Conservation (phyloP, 2,888 invertebrate genomes). For the Hololepta plana region DNA sequence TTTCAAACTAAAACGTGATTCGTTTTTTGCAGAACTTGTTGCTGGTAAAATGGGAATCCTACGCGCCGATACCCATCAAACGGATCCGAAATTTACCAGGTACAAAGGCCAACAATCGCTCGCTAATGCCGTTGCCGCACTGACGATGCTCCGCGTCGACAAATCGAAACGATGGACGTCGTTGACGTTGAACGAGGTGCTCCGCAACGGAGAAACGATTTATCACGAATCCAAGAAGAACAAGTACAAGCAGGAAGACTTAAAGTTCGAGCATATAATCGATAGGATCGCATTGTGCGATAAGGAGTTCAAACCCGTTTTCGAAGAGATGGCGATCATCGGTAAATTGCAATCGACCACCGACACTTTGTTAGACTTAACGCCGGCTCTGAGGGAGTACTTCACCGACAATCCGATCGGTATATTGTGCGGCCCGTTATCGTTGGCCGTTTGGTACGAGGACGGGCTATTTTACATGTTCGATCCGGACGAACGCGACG, state of each 20-base stretch:
- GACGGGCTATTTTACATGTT: conserved; percentile 26
- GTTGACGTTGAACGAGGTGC: conserved; percentile 21
- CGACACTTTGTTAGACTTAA: conserved; percentile 19
- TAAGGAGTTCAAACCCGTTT: conserved; percentile 15
- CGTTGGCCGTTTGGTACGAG: conserved; percentile 26
- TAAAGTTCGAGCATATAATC: conserved; percentile 10
- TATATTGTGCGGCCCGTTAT: conserved; percentile 24
- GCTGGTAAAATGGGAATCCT: conserved; percentile 20
- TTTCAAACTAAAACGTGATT: conserved; percentile 1
- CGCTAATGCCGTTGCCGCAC: conserved; percentile 22
- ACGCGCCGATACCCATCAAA: conserved; percentile 21
- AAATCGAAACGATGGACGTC: conserved; percentile 25
- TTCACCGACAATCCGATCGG: conserved; percentile 22
- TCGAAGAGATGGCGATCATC: conserved; percentile 19
- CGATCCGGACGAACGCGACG: conserved; percentile 27
- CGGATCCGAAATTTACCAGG: conserved; percentile 19
- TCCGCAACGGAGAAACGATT: conserved; percentile 22
- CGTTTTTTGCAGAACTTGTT: conserved; percentile 13
- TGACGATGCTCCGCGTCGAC: conserved; percentile 22
- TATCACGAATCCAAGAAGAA: conserved; percentile 18
- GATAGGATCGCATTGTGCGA: conserved; percentile 17
- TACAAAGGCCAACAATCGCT: conserved; percentile 19
- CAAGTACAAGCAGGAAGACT: conserved; percentile 8
- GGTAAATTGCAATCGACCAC: conserved; percentile 21
- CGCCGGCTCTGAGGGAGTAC: conserved; percentile 21